Evolutionary conservation across 2,888 invertebrate genomes (phyloP), one percentile per base, ranked within the genome.

Genomic region (Oscheius sp.): DNA sequence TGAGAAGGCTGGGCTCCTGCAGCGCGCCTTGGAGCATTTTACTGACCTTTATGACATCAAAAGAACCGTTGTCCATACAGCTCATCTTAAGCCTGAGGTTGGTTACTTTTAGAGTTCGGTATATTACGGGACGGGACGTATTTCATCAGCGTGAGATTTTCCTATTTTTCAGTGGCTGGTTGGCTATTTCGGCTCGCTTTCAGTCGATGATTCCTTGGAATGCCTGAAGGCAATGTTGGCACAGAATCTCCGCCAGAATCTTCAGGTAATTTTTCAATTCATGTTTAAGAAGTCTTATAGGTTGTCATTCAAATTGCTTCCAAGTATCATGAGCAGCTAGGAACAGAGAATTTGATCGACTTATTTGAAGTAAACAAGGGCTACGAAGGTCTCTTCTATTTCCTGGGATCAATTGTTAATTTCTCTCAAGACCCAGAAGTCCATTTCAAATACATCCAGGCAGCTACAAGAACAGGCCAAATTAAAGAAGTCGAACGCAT

Each of bases 391-490:
- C 89, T 98, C 42, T 98, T 97, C 90, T 98, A 98, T 88, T 98
- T 99, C 91, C 90, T 99, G 71, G 97, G 98, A n/a, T 96, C 96
- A 0, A 98, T 99, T 87, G 98, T 99, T 23, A 99, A 99, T 90
- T 98, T 96, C 89, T 96, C 96, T 75, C 98, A 99, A 89, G 98
- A 98, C 88, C 91, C 94, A 4, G 98, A 99, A 89, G 98, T 98
- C 27, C 98, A 98, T 87, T 99, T 99, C 89, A 98, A 99, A 88
- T 98, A 99, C 88, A 98, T 98, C 87, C 97, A 98, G 91, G 95
- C 97, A 1, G 98, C 98, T 0, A 98, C 98, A 88, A 96, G 98
- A 88, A 98, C 97, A 1, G 97, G 96, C 2, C 98, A 99, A 88
- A 96, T 98, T 87, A 98, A 99, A 88, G 98, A 98, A 88, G 98